Base-by-base conservation (phyloP, 2,888 invertebrate species). In the Thera obeliscata region DNA sequence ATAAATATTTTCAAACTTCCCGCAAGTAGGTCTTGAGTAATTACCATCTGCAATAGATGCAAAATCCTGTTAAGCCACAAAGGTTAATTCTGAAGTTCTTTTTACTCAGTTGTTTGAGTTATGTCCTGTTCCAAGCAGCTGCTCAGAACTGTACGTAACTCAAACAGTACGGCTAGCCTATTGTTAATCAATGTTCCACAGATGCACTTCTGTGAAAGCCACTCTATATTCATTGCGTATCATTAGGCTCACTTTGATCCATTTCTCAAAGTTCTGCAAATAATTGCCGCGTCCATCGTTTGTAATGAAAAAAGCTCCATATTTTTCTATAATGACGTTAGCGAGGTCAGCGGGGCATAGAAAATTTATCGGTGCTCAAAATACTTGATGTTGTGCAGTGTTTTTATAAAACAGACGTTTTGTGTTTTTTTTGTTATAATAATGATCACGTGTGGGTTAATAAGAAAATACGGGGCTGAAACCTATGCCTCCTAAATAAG, bases 321-420 rank as follows among this genome's bases (percentile, higher is more conserved):
- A 52, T 61, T 66, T 72, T 71, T 75, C 68, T 76, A 74, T 76
- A 75, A 74, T 64, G 22, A 64, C 60, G 50, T 54, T 78, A 71
- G 70, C 67, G 56, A 74, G 78, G 60, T 70, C 78, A 77, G 71
- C 76, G 75, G 74, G 71, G 76, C 81, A 74, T 67, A 52, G 56
- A 71, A 61, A 80, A 78, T 81, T 79, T 78, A 80, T 78, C 68
- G 78, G 69, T 70, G 74, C 78, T 79, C 78, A 63, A 76, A 78
- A 76, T 74, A 75, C 74, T 60, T 63, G 54, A 66, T 22, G 55
- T 46, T 64, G 22, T 61, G 49, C 64, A 61, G 63, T 46, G 61
- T 52, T 52, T 33, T 36, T 5, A 8, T 11, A n/a, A 48, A 59
- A 54, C 46, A 11, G 54, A 12, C 33, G 54, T 56, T 62, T 56